Evolutionary conservation across 2,113 vertebrate species (phyloP).

Genomic region (Triplophysa siluroides): DNA sequence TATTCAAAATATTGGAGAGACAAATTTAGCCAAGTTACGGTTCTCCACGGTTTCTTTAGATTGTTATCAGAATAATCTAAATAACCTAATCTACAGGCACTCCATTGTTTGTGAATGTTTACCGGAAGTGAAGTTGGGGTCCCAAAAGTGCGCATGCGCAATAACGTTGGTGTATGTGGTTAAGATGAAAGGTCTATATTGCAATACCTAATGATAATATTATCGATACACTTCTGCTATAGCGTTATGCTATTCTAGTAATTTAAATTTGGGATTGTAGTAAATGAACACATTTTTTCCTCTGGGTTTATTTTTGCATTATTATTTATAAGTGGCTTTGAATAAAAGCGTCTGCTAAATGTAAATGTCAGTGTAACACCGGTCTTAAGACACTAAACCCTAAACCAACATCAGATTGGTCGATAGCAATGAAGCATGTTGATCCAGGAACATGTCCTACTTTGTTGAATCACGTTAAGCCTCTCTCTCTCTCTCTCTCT

Average conservation of each 20-base stretch:
- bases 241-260: not conserved
- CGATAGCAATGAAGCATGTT: not conserved
- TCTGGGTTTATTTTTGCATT: not conserved
- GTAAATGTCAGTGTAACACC: not conserved
- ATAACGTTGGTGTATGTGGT: no score
- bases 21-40: no score
- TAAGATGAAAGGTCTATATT: no score
- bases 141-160: no score
- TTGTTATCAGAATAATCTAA: no score
- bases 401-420: slow-evolving; percentile 6
- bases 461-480: slow-evolving; percentile 7
- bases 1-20: no score
- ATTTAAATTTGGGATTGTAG: not conserved
- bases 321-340: slow-evolving; percentile 14
- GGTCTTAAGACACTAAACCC: slow-evolving; percentile 20
- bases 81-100: no score
- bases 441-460: slow-evolving; percentile 15
- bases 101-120: no score
- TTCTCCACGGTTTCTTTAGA: no score
- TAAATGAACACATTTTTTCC: not conserved
- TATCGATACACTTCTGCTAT: not conserved
- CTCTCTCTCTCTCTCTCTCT: slow-evolving; percentile 5
- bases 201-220: no score
- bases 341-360: slow-evolving; percentile 15
- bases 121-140: no score